These are phyloP conservation scores for Mobula hypostoma DNA, from an alignment of 2,113 vertebrate species.

Conservation along the genomic window DNA sequence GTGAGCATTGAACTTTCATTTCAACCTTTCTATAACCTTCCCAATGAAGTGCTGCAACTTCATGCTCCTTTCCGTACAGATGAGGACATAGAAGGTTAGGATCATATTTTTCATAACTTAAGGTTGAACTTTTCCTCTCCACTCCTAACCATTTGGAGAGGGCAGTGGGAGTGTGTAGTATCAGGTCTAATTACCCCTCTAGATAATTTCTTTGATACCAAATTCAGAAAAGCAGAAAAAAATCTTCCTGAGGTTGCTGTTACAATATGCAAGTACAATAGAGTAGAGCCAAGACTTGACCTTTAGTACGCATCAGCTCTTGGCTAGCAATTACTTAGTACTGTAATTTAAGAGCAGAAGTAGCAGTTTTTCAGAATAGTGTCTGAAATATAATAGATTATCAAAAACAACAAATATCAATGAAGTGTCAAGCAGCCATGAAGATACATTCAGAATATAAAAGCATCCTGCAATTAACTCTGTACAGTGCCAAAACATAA, in stretches of 20 bases:
- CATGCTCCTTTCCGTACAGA: not conserved
- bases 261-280: not conserved
- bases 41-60: not conserved
- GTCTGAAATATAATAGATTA: not conserved
- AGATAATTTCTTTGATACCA: not conserved
- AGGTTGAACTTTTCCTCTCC: not conserved
- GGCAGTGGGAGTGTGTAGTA: not conserved
- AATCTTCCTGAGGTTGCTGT: not conserved
- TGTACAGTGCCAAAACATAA: not conserved
- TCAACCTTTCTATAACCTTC: no score
- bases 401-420: not conserved
- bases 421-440: not conserved
- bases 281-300: not conserved
- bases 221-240: slow-evolving; percentile 2
- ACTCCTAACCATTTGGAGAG: not conserved
- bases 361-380: slow-evolving; percentile 3
- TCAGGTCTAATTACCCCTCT: not conserved
- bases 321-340: not conserved
- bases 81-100: not conserved
- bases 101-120: not conserved
- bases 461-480: not conserved
- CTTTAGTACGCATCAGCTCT: not conserved
- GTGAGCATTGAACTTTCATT: not conserved
- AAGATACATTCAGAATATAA: not conserved
- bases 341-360: not conserved